Evolutionary conservation across 2,113 vertebrate species (phyloP), one percentile per base, ranked within the genome.

Genomic region (Pavo muticus): DNA sequence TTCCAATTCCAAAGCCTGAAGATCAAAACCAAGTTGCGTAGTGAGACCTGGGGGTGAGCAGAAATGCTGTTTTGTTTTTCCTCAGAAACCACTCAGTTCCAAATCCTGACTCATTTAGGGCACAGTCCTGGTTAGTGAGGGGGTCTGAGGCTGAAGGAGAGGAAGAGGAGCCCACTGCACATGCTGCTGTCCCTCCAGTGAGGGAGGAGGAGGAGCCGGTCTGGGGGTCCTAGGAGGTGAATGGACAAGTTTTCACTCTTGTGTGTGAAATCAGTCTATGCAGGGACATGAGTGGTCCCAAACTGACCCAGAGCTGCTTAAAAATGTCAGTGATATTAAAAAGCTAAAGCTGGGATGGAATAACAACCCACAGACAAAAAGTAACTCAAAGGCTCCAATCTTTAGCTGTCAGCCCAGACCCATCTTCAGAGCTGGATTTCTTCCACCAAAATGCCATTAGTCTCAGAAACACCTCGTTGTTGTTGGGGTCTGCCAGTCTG

Each of bases 11-110:
- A 45, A 73, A 80, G 59, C 40, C 59, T 75, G 39, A 82, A 68
- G 78, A 71, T 88, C 87, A 86, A 95, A 95, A 23, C 18, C 27
- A 39, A 93, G 39, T 52, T 67, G 30, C 32, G 37, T 7, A 40
- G 30, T 40, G 72, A 65, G n/a, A 65, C 69, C 54, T 19, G 4
- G 5, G 42, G 11, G 42, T 76, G 64, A 93, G 64, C 2, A 5
- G n/a, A 83, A 95, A 23, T 48, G 8, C 2, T 48, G 16, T 29
- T 50, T n/a, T 44, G 54, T 37, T 15, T 21, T 1, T 5, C 9
- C 20, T 13, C 14, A 69, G 37, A 60, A 7, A 4, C 9, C 24
- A 23, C 35, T 19, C 0, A 0, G 42, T 85, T 88, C 57, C 50
- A 77, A 84, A 61, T 68, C 11, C 23, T 74, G 27, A 40, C 17